phyloP scores from a whole-genome alignment of 2,888 invertebrate genomes.

The Coelogynopora nodosa region DNA sequence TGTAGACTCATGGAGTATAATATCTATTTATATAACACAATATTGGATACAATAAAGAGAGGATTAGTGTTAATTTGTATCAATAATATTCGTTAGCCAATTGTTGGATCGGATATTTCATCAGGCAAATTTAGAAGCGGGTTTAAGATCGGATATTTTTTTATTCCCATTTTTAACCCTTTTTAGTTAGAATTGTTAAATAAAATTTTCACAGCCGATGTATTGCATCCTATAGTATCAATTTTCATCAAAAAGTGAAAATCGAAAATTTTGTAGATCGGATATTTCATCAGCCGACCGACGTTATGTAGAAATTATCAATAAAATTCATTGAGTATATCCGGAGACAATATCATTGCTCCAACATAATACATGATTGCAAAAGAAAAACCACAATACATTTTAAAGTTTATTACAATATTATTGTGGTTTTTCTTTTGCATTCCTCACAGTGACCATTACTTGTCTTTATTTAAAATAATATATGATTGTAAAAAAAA shows the following conservation, averaged over 20 bases:
- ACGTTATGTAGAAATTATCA: conserved; percentile 8
- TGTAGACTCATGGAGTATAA: background rate
- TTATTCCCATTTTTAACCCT: background rate
- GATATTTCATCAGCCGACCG: conserved; percentile 7
- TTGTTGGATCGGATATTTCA: conserved; percentile 25
- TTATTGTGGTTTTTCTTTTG: no score
- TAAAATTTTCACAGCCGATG: background rate
- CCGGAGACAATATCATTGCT: no score
- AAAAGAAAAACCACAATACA: no score
- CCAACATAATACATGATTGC: no score
- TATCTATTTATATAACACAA: background rate
- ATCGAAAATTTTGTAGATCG: conserved; percentile 25
- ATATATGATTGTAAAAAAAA: no score
- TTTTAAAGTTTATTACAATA: no score
- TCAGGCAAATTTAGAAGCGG: conserved; percentile 24
- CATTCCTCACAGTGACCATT: no score
- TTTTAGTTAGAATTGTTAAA: background rate
- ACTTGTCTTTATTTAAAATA: no score
- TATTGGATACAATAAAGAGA: background rate
- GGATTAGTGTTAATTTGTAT: background rate
- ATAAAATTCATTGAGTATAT: no score
- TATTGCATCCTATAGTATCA: background rate
- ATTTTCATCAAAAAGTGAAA: conserved; percentile 1
- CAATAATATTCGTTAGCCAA: background rate
- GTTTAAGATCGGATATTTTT: background rate